Conservation (phyloP, 2,113 vertebrate species). For the Cichladusa arquata region DNA sequence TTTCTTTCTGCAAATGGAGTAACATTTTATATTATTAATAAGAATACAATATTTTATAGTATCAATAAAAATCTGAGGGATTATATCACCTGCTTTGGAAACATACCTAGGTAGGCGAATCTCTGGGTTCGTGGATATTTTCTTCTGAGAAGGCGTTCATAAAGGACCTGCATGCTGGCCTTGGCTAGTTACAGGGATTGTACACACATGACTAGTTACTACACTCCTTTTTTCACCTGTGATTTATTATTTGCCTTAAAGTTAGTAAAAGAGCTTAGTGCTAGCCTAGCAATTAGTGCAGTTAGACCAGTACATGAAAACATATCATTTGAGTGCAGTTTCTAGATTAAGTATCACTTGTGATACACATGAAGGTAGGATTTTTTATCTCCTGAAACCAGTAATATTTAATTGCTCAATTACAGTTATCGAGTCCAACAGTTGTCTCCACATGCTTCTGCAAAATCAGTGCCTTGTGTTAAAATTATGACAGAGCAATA, state of each 20-base stretch:
- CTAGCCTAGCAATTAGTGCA: slow-evolving; percentile 66
- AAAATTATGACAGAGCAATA: neutral
- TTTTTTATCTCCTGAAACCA: slow-evolving; percentile 33
- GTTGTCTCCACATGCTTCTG: neutral
- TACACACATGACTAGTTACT: slow-evolving; percentile 93
- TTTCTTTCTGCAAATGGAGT: slow-evolving; percentile 1
- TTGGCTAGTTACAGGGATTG: slow-evolving; percentile 98
- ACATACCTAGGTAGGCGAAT: slow-evolving; percentile 96
- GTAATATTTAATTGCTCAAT: neutral
- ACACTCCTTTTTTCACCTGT: slow-evolving; percentile 77
- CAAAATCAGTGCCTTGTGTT: neutral
- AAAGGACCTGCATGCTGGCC: slow-evolving; percentile 99
- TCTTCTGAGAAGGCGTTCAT: slow-evolving; percentile 99
- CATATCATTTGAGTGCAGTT: slow-evolving; percentile 48
- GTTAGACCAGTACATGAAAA: slow-evolving; percentile 65
- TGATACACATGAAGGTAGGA: slow-evolving; percentile 60
- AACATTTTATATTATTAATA: slow-evolving; percentile 3
- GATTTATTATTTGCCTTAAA: slow-evolving; percentile 75
- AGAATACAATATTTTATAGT: slow-evolving; percentile 32
- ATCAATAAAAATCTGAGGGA: slow-evolving; percentile 62
- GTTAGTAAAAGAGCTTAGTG: slow-evolving; percentile 74
- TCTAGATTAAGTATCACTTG: slow-evolving; percentile 59
- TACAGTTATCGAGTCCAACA: neutral
- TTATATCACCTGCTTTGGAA: slow-evolving; percentile 71
- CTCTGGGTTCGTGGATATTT: slow-evolving; percentile 90